Conservation (phyloP, 2,888 invertebrate species). For the Dexiosoma caninum region DNA sequence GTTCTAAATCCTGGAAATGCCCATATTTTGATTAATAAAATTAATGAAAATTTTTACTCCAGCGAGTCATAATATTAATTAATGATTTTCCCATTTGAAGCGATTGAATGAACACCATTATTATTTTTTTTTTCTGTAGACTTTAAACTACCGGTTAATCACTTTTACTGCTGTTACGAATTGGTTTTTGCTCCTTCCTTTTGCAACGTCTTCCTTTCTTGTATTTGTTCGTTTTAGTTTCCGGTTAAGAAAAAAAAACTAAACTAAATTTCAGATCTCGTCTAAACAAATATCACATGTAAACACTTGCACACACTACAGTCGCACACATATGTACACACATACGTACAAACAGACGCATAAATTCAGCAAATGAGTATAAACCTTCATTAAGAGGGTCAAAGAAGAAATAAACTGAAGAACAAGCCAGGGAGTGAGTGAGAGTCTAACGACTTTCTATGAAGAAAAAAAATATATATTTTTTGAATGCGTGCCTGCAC, state of each 20-base stretch:
- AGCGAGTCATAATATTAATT: too few relatives aligned
- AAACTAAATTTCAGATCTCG: conserved; percentile 46
- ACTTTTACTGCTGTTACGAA: background rate
- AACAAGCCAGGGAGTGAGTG: background rate
- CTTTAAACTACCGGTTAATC: background rate
- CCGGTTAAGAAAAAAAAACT: conserved; percentile 35
- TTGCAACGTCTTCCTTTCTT: conserved; percentile 26
- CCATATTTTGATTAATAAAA: too few relatives aligned
- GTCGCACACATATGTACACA: background rate
- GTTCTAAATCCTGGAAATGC: too few relatives aligned
- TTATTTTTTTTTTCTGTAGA: too few relatives aligned
- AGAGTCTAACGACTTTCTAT: background rate
- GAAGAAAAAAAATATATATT: background rate
- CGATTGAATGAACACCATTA: too few relatives aligned
- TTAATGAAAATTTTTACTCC: too few relatives aligned
- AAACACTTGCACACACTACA: conserved; percentile 27
- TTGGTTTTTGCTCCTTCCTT: background rate
- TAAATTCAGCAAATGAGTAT: background rate
- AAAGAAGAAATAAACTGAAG: background rate
- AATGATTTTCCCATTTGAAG: too few relatives aligned
- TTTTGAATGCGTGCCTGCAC: conserved; percentile 3
- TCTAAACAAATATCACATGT: conserved; percentile 41
- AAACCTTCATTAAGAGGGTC: background rate
- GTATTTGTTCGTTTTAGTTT: conserved; percentile 48
- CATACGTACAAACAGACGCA: background rate